Evolutionary conservation across 2,888 invertebrate species (phyloP).

Genomic region (Neoaliturus tenellus): DNA sequence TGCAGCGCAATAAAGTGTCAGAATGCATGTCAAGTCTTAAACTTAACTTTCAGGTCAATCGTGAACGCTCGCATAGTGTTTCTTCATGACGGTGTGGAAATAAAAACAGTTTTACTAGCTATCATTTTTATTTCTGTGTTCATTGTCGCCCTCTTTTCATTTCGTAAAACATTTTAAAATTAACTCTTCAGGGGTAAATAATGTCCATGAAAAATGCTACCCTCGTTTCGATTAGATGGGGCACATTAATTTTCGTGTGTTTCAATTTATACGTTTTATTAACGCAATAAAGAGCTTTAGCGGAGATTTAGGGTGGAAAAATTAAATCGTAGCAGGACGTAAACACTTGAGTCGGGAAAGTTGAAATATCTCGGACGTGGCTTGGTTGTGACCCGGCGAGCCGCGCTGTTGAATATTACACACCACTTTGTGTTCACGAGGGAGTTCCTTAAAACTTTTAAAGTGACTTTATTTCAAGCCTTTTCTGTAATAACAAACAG

Average conservation of each 20-base stretch:
- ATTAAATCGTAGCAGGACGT: constrained; percentile 17
- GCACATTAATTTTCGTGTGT: not conserved
- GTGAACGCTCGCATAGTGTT: not conserved
- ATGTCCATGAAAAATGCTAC: too few species aligned
- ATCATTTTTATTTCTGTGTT: too few species aligned
- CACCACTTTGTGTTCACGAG: not conserved
- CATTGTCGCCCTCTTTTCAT: too few species aligned
- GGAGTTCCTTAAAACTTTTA: too few species aligned
- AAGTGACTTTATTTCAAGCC: not conserved
- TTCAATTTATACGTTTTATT: constrained; percentile 11
- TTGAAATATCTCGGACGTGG: constrained; percentile 31
- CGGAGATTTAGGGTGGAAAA: constrained; percentile 24
- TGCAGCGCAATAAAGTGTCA: constrained; percentile 8
- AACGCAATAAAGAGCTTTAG: constrained; percentile 3
- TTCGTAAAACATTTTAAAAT: too few species aligned
- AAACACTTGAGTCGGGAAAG: constrained; percentile 15
- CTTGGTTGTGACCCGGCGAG: not conserved
- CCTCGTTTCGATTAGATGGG: too few species aligned
- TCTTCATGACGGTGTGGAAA: not conserved
- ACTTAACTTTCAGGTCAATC: constrained; percentile 7
- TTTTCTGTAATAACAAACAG: too few species aligned
- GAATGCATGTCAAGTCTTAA: constrained; percentile 22
- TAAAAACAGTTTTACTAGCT: too few species aligned
- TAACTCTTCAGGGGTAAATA: too few species aligned
- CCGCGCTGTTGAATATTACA: not conserved